phyloP scores from a whole-genome alignment of 2,888 invertebrate genomes.

The Hypsopygia costalis region DNA sequence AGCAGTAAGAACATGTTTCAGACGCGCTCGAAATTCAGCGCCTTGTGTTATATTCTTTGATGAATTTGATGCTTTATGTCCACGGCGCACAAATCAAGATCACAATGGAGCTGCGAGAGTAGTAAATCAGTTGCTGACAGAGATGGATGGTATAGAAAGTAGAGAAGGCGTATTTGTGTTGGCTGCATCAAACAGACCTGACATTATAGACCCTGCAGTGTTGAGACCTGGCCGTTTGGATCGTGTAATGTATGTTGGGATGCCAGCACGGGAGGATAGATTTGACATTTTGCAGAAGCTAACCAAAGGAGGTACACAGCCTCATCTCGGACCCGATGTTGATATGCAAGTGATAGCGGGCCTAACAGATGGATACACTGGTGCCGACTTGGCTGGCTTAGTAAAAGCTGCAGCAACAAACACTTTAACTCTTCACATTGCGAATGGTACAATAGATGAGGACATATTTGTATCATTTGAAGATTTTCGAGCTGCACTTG shows the following conservation, averaged over 20 bases:
- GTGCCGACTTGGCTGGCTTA: conserved; percentile 95
- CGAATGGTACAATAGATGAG: conserved; percentile 70
- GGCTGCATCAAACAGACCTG: conserved; percentile 98
- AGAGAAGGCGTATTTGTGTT: conserved; percentile 96
- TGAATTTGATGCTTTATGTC: conserved; percentile 97
- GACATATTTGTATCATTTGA: conserved; percentile 82
- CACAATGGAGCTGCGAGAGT: conserved; percentile 90
- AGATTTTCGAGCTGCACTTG: conserved; percentile 89
- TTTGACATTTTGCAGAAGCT: conserved; percentile 93
- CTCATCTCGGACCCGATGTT: conserved; percentile 88
- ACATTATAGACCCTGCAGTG: conserved; percentile 97
- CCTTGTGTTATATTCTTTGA: conserved; percentile 99
- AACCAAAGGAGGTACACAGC: conserved; percentile 93
- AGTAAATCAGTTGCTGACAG: conserved; percentile 97
- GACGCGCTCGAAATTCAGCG: conserved; percentile 95
- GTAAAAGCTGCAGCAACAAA: conserved; percentile 92
- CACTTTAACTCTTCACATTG: conserved; percentile 88
- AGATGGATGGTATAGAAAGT: conserved; percentile 98
- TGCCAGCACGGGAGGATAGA: conserved; percentile 90
- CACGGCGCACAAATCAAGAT: conserved; percentile 89
- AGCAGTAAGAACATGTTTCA: conserved; percentile 97
- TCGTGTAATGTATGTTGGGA: conserved; percentile 93
- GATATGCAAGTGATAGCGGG: conserved; percentile 85
- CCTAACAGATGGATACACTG: conserved; percentile 90
- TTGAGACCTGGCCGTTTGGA: conserved; percentile 93